A percentile compares a stretch with the other conserved stretches of the same genome.
phyloP scores from a whole-genome alignment of 2,888 invertebrate species.

The Melinopterus prodromus region DNA sequence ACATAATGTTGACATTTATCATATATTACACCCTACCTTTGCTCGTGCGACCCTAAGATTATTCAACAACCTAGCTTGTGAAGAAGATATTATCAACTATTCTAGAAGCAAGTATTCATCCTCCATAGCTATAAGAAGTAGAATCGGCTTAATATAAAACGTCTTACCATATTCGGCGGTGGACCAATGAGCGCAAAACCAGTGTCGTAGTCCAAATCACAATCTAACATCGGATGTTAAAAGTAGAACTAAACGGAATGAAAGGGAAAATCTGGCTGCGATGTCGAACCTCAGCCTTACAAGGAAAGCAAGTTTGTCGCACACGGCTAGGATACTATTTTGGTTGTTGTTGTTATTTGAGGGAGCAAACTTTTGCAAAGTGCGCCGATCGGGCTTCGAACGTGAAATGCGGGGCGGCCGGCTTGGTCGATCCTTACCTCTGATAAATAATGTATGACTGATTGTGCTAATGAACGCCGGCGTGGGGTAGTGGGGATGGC shows the following conservation, averaged over 20 bases:
- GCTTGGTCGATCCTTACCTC: slow-evolving; percentile 42
- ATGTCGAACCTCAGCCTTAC: not conserved
- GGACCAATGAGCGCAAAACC: slow-evolving; percentile 71
- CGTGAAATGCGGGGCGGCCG: not conserved
- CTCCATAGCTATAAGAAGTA: too few relatives aligned
- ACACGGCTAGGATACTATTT: not conserved
- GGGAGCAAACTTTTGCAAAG: slow-evolving; percentile 10
- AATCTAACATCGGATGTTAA: slow-evolving; percentile 52
- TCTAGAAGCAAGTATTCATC: too few relatives aligned
- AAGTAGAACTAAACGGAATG: slow-evolving; percentile 4
- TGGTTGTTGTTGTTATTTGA: not conserved
- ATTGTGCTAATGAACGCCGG: slow-evolving; percentile 52
- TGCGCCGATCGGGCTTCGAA: slow-evolving; percentile 7
- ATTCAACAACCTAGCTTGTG: too few relatives aligned
- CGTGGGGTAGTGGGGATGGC: slow-evolving; percentile 42
- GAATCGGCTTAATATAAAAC: not conserved
- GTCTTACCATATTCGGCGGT: slow-evolving; percentile 68
- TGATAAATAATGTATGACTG: slow-evolving; percentile 53
- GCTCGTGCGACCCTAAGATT: too few relatives aligned
- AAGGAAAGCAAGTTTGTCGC: not conserved
- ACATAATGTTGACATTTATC: too few relatives aligned
- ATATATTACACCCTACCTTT: too few relatives aligned
- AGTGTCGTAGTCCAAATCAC: slow-evolving; percentile 68
- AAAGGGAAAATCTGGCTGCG: slow-evolving; percentile 7
- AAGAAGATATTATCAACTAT: too few relatives aligned